phyloP scores from a whole-genome alignment of 2,113 vertebrate species.

The Neodon shergylaensis region DNA sequence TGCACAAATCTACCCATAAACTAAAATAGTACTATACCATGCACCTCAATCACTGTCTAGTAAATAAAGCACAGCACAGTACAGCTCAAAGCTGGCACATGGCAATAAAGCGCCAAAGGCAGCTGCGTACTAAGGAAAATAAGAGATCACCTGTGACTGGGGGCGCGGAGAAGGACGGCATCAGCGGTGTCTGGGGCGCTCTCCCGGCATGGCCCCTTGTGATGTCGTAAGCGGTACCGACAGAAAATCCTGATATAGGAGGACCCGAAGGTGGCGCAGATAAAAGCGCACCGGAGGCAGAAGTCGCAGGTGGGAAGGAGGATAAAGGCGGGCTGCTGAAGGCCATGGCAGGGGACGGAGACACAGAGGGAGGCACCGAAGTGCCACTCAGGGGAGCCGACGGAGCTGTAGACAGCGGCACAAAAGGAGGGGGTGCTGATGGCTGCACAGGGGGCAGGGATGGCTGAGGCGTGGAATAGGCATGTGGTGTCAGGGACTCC shows the following conservation, averaged over 20 bases:
- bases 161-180: constrained; percentile 92
- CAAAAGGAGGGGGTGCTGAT: constrained; percentile 79
- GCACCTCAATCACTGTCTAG: background rate
- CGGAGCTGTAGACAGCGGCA: background rate
- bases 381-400: background rate
- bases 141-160: constrained; percentile 87
- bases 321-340: constrained; percentile 52
- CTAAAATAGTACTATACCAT: background rate
- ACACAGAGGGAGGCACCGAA: constrained; percentile 28
- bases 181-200: constrained; percentile 95
- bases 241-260: constrained; percentile 89
- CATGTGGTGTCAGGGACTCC: constrained; percentile 73
- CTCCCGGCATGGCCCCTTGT: constrained; percentile 96
- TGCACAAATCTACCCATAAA: background rate
- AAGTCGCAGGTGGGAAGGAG: constrained; percentile 67
- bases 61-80: background rate
- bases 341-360: constrained; percentile 60
- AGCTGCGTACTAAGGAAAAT: background rate
- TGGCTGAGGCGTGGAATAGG: constrained; percentile 79
- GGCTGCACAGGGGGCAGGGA: constrained; percentile 77
- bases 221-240: constrained; percentile 91
- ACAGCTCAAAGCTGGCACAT: background rate
- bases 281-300: constrained; percentile 71
- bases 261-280: constrained; percentile 86
- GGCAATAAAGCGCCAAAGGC: background rate